Percentiles rank a stretch among this genome's conserved stretches.
Conservation (phyloP, 1,140 invertebrate genomes). For the Brachionus paranguensis region DNA sequence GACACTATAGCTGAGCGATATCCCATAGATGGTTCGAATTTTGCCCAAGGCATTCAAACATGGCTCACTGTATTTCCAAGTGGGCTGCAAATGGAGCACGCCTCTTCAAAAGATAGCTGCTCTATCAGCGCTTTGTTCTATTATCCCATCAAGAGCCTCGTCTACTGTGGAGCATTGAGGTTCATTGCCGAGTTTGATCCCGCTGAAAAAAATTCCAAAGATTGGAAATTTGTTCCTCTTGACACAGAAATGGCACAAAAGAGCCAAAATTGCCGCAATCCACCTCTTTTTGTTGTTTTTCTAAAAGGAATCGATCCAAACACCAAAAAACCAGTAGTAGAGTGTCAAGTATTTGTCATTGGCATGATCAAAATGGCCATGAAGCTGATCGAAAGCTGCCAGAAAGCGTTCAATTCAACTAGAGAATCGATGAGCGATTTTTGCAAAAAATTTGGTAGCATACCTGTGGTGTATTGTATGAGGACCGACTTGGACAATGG, state of each 20-base stretch:
- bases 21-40: constrained; percentile 28
- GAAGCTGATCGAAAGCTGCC: constrained; percentile 23
- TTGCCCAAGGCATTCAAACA: constrained; percentile 27
- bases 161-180: constrained; percentile 23
- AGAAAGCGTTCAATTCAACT: constrained; percentile 27
- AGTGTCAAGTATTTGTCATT: constrained; percentile 28
- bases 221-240: constrained; percentile 28
- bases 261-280: neutral
- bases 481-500: neutral
- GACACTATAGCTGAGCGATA: constrained; percentile 18
- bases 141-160: constrained; percentile 33
- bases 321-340: constrained; percentile 31
- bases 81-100: constrained; percentile 36
- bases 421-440: constrained; percentile 1
- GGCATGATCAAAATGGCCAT: neutral
- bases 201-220: neutral
- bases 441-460: constrained; percentile 8
- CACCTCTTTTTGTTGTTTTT: constrained; percentile 30
- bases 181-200: neutral
- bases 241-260: constrained; percentile 35
- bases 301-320: neutral
- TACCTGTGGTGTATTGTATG: constrained; percentile 37
- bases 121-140: constrained; percentile 25
- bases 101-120: neutral
- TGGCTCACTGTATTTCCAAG: constrained; percentile 27